Evolutionary conservation across 2,797 vertebrate species (phyloP).

Genomic region (Tinamus major): DNA sequence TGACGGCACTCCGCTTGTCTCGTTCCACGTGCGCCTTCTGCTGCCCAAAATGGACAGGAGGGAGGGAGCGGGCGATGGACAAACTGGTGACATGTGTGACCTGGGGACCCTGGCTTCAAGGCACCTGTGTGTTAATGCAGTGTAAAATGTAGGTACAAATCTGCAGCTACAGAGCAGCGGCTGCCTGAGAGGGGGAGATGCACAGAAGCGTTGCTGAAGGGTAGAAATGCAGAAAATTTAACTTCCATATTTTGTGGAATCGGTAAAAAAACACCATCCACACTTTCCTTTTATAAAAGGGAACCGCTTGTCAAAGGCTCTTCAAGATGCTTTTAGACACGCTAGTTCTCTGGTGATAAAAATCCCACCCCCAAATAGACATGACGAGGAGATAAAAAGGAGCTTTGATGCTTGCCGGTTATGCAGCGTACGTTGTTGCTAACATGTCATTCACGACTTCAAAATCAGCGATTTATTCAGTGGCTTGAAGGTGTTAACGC

Average conservation of each 20-base stretch:
- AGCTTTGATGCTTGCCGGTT: accelerated
- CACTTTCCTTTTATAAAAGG: slow-evolving; percentile 3
- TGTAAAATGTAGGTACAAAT: background rate
- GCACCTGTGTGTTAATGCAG: background rate
- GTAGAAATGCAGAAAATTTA: background rate
- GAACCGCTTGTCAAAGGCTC: background rate
- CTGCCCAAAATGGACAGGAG: background rate
- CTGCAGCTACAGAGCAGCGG: background rate
- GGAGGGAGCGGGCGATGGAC: background rate
- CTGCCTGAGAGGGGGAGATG: background rate
- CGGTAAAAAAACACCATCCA: background rate
- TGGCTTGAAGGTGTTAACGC: background rate
- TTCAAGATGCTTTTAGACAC: background rate
- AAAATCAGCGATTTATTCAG: background rate
- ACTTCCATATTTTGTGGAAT: background rate
- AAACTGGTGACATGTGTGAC: no score
- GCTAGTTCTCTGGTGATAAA: background rate
- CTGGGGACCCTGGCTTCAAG: background rate
- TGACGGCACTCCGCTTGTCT: background rate
- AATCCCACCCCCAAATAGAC: background rate
- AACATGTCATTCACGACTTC: background rate
- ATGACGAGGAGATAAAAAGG: background rate
- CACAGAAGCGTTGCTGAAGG: background rate
- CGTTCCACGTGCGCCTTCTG: background rate
- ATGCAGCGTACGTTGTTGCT: background rate